Conservation (phyloP, 1,140 invertebrate genomes). For the Drosophila jambulina region DNA sequence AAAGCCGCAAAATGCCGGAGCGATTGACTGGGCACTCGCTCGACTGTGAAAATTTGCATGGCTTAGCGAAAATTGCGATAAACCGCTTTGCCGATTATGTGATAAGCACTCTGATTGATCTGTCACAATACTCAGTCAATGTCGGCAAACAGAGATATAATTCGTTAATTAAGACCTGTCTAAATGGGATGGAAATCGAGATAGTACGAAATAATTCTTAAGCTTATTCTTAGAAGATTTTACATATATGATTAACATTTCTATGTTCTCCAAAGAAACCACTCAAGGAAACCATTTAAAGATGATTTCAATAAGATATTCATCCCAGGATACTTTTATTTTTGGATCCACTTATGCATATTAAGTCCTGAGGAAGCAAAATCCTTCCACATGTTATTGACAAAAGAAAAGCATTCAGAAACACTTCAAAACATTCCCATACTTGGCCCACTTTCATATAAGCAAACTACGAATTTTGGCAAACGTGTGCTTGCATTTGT, state of each 20-base stretch:
- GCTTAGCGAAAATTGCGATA: conserved; percentile 68
- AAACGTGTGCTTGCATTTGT: conserved; percentile 66
- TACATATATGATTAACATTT: too few species aligned
- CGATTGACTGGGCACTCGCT: conserved; percentile 66
- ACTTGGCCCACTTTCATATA: neutral
- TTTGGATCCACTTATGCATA: conserved; percentile 16
- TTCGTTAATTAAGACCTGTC: conserved; percentile 29
- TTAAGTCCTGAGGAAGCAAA: conserved; percentile 47
- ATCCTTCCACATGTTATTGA: conserved; percentile 46
- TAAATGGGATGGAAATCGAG: neutral
- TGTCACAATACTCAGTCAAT: conserved; percentile 59
- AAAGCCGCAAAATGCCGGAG: conserved; percentile 45
- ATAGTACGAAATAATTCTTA: neutral
- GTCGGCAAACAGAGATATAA: conserved; percentile 39
- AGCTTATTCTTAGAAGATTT: neutral
- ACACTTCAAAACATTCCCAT: conserved; percentile 10
- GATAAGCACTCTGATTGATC: conserved; percentile 57
- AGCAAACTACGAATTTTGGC: conserved; percentile 22
- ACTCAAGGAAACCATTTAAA: neutral
- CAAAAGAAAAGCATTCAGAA: conserved; percentile 19
- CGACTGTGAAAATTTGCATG: conserved; percentile 71
- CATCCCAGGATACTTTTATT: neutral
- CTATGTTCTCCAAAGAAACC: neutral
- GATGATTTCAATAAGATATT: neutral
- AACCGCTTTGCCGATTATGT: conserved; percentile 63